Evolutionary conservation across 2,113 vertebrate genomes (phyloP).

Genomic region (Chlorodrepanis virens): DNA sequence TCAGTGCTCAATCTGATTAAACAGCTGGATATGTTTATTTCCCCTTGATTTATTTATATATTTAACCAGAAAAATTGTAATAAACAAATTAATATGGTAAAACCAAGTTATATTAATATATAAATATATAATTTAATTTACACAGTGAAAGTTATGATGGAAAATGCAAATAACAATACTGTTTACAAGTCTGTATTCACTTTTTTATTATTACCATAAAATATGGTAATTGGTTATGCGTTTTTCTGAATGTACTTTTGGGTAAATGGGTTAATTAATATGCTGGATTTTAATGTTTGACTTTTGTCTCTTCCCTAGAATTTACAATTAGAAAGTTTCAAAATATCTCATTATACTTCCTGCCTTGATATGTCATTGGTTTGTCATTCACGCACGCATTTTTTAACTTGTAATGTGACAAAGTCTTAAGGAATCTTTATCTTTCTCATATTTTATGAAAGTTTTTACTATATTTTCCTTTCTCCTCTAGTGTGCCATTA

Average conservation of each 20-base stretch:
- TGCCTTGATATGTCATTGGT: neutral
- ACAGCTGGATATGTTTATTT: neutral
- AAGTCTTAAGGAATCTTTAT: neutral
- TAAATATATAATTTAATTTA: neutral
- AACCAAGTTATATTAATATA: neutral
- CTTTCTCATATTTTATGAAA: neutral
- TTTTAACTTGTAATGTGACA: neutral
- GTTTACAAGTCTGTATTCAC: neutral
- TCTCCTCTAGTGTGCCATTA: neutral
- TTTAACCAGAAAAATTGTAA: neutral
- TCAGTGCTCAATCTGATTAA: neutral
- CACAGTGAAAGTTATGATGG: neutral
- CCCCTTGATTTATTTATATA: neutral
- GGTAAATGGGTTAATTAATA: neutral
- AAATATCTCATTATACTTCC: neutral
- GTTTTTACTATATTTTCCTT: neutral
- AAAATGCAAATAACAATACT: conserved; percentile 13
- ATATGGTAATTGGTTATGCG: neutral
- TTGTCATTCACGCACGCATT: neutral
- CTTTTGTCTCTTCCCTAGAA: conserved; percentile 6
- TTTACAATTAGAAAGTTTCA: neutral
- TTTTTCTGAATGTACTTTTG: neutral
- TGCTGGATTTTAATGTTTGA: neutral
- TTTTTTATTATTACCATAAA: conserved; percentile 24
- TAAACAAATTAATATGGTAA: neutral